Evolutionary conservation across 2,113 vertebrate species (phyloP), one percentile per base, ranked within the genome.

Genomic region (Monopterus albus): DNA sequence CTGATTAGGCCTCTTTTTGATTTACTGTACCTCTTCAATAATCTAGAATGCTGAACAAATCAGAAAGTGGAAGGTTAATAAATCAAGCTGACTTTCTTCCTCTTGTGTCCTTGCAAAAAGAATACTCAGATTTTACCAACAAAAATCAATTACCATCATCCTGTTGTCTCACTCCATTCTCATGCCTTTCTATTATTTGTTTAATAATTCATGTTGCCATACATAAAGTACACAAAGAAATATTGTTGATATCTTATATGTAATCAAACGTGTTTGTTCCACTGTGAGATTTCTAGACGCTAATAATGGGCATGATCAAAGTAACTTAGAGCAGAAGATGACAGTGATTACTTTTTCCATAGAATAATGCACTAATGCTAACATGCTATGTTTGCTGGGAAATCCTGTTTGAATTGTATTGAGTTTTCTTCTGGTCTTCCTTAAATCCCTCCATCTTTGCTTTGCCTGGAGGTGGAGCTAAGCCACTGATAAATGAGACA

Each of bases 391-490:
- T n/a, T 51, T 13, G 12, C 13, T 3, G 2, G 11, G n/a, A 31
- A 8, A n/a, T 26, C 3, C 12, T 20, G 38, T 69, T 60, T 46
- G 7, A 39, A 26, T 35, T 60, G 17, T 38, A 13, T 51, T 31
- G 0, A 18, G 17, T 73, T 26, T 64, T 51, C 47, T 45, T 57
- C 51, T 52, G 35, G 39, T 77, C 51, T 33, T 82, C 29, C 28
- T 29, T 15, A 52, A 87, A 79, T 66, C 71, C 47, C 58, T 56
- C n/a, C 8, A 45, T 71, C 46, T 57, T 5, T 62, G 21, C 23
- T 60, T 57, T 73, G 67, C 68, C 61, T 75, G 46, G 31, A 65
- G 72, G 55, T 60, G 58, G 64, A 63, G 60, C 39, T 71, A 82
- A 88, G 26, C 40, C 76, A 64, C 72, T 65, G 67, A 78, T 63